phyloP scores from a whole-genome alignment of 2,797 vertebrate species.

The Chloroceryle amazona region DNA sequence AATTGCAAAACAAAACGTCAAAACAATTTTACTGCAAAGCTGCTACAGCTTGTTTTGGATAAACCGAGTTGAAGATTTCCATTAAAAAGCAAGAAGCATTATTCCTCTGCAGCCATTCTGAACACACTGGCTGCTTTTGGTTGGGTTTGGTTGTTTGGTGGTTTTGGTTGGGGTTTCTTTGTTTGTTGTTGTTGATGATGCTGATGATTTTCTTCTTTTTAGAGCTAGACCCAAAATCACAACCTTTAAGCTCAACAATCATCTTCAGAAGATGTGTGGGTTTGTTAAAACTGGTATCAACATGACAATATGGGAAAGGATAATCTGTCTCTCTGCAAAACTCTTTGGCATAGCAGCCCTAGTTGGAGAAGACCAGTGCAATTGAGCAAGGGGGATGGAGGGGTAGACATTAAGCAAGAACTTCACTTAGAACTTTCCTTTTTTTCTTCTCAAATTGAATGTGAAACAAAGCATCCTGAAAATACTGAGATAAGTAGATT shows the following conservation, averaged over 20 bases:
- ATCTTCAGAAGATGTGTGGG: neutral
- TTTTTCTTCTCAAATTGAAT: neutral
- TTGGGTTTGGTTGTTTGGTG: too few relatives aligned
- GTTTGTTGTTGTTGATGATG: too few relatives aligned
- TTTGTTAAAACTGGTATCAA: neutral
- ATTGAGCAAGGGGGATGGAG: neutral
- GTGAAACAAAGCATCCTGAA: neutral
- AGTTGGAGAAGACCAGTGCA: neutral
- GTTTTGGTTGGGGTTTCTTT: too few relatives aligned
- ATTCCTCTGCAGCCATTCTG: neutral
- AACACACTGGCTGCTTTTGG: neutral
- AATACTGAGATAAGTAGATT: neutral
- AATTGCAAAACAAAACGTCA: slow-evolving; percentile 40
- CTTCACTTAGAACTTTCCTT: neutral
- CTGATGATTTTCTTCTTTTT: neutral
- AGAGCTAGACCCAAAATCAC: neutral
- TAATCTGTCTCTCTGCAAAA: neutral
- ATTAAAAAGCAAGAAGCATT: neutral
- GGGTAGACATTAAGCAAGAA: neutral
- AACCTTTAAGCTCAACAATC: neutral
- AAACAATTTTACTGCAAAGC: neutral
- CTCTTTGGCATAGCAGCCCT: neutral
- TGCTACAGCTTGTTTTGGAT: neutral
- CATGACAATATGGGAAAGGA: neutral
- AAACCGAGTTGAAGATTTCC: neutral